Conservation (phyloP, 2,888 invertebrate genomes). For the Ornithoptera priamus region DNA sequence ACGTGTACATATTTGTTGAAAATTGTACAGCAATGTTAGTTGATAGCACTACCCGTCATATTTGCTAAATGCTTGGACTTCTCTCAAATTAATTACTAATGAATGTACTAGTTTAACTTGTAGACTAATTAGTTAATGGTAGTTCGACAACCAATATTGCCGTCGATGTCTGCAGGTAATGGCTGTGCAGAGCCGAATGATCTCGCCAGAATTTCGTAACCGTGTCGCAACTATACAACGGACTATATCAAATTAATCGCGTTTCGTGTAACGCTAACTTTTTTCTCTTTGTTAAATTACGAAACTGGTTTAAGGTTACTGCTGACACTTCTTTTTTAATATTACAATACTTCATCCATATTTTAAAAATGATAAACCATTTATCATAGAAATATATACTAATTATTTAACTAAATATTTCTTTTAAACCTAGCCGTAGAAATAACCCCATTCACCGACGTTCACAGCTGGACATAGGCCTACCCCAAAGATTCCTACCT, state of each 20-base stretch:
- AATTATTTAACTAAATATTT: too few relatives aligned
- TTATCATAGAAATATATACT: too few relatives aligned
- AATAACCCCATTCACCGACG: too few relatives aligned
- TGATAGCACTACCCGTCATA: too few relatives aligned
- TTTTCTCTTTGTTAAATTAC: slow-evolving; percentile 36
- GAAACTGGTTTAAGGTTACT: slow-evolving; percentile 38
- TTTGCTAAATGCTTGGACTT: neutral
- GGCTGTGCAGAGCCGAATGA: slow-evolving; percentile 14
- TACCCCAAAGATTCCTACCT: too few relatives aligned
- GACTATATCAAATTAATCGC: slow-evolving; percentile 39
- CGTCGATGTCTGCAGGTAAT: slow-evolving; percentile 15
- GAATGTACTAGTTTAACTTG: neutral
- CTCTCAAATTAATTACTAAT: neutral
- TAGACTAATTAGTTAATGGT: slow-evolving; percentile 7
- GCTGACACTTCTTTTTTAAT: slow-evolving; percentile 1
- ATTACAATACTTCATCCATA: neutral
- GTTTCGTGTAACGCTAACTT: slow-evolving; percentile 35
- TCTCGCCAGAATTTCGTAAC: slow-evolving; percentile 32
- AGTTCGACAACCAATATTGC: neutral
- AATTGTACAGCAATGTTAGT: too few relatives aligned
- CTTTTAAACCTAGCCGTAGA: too few relatives aligned
- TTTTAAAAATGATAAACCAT: neutral
- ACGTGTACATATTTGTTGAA: too few relatives aligned
- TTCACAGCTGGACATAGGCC: too few relatives aligned
- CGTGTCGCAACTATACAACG: slow-evolving; percentile 36